Percentiles rank a stretch among this genome's conserved stretches.
These are phyloP conservation scores for Limosa lapponica DNA, from an alignment of 2,797 vertebrate species.

Conservation along the genomic window DNA sequence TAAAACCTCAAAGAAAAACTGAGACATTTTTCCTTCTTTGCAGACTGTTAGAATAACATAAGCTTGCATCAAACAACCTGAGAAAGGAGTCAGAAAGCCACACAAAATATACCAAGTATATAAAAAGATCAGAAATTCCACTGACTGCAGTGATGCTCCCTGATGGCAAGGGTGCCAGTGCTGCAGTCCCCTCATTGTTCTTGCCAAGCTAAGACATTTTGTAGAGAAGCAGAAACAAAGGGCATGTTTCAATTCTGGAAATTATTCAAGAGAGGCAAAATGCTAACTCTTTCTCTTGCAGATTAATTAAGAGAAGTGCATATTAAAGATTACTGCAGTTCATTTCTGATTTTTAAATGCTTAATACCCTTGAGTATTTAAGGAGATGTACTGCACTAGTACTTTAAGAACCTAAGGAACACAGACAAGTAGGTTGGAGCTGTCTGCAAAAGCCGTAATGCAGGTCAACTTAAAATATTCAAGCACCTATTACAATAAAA, in stretches of 20 bases:
- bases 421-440: background rate
- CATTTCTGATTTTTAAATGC: background rate
- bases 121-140: background rate
- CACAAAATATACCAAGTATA: background rate
- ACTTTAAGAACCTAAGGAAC: background rate
- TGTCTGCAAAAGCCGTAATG: background rate
- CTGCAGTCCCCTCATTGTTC: constrained; percentile 38
- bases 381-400: background rate
- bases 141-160: constrained; percentile 44
- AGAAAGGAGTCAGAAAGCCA: background rate
- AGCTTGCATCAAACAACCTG: background rate
- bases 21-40: background rate
- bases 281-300: background rate
- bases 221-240: constrained; percentile 3
- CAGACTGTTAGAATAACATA: background rate
- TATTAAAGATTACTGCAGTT: background rate
- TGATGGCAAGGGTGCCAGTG: background rate
- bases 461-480: background rate
- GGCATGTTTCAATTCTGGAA: background rate
- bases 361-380: background rate
- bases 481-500: background rate
- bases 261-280: background rate
- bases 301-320: background rate
- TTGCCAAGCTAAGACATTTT: background rate
- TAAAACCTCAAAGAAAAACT: background rate